Conservation (phyloP, 2,888 invertebrate species). For the Yponomeuta sedellus region DNA sequence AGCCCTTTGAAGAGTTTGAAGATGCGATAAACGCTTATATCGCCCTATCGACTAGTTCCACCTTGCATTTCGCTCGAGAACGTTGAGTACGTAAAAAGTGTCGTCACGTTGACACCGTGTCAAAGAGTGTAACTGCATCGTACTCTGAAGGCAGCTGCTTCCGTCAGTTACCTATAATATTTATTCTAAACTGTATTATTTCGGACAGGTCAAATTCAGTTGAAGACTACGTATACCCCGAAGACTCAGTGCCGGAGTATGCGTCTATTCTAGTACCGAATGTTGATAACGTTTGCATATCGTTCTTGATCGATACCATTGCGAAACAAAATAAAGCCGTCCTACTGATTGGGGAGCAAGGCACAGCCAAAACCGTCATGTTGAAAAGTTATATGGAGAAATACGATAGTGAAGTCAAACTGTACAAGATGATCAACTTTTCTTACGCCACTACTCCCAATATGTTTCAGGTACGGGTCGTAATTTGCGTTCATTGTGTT, state of each 20-base stretch:
- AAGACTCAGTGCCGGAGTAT: slow-evolving; percentile 85
- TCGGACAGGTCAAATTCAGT: slow-evolving; percentile 75
- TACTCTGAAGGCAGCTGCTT: too few relatives aligned
- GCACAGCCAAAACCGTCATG: slow-evolving; percentile 95
- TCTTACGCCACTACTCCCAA: slow-evolving; percentile 94
- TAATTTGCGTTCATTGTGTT: too few relatives aligned
- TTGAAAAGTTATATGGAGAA: slow-evolving; percentile 86
- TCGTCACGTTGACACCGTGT: too few relatives aligned
- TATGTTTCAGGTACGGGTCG: slow-evolving; percentile 84
- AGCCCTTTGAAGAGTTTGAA: too few relatives aligned
- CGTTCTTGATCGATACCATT: slow-evolving; percentile 87
- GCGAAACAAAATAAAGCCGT: slow-evolving; percentile 90
- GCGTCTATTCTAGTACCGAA: slow-evolving; percentile 90
- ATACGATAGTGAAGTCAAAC: slow-evolving; percentile 86
- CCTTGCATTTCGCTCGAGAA: too few relatives aligned
- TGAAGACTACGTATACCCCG: slow-evolving; percentile 84
- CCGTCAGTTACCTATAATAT: too few relatives aligned
- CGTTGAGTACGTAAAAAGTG: too few relatives aligned
- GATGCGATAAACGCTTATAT: too few relatives aligned
- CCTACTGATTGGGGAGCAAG: slow-evolving; percentile 91
- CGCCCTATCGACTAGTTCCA: too few relatives aligned
- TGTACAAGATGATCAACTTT: slow-evolving; percentile 90
- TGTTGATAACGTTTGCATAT: slow-evolving; percentile 90
- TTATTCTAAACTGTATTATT: neutral
- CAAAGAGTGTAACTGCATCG: too few relatives aligned